Base-by-base conservation (phyloP, 1,140 invertebrate genomes). In the Cardiocondyla obscurior region DNA sequence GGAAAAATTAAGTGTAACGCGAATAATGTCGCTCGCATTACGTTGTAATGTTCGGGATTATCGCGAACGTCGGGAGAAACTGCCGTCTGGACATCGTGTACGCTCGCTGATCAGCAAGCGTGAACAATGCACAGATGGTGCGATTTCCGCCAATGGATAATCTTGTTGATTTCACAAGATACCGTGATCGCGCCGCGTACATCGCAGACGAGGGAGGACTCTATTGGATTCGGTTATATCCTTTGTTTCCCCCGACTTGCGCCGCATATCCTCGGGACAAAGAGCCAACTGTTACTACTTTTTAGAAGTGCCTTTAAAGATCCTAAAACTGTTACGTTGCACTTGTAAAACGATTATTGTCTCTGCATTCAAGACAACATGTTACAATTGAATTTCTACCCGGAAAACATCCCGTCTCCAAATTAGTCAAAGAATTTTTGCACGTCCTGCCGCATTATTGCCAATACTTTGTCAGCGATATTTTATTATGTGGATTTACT, bases 91-190 rank as follows among this genome's bases (percentile, higher is more conserved):
- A 39, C 16, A 25, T 3, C 16, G 8, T 67, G 46, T 14, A 28
- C 74, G 44, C 74, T 46, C 7, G n/a, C 16, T 51, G 74, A 67
- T 67, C 33, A 28, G 30, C 22, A 67, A 53, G 28, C 39, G 19
- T 36, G 76, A 49, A 79, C 67, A 22, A 55, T 36, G 83, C 85
- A 51, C 86, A 88, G 86, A 88, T 88, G 86, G 86, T 46, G 58
- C 22, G 65, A 72, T 55, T 67, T 81, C 57, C 65, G 77, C 85
- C 82, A 58, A 67, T 82, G 86, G 82, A 87, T 88, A 88, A 88
- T 88, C 85, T 87, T 82, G 86, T 88, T 85, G 86, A 88, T 88
- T 88, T 85, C 79, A 73, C 83, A 87, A 87, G 86, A 87, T 87
- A 87, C 58, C 19, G 62, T 69, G 84, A 67, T 64, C 44, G 57